These are phyloP conservation scores for Rhaphigaster nebulosa DNA, from an alignment of 2,888 invertebrate species.

Conservation along the genomic window DNA sequence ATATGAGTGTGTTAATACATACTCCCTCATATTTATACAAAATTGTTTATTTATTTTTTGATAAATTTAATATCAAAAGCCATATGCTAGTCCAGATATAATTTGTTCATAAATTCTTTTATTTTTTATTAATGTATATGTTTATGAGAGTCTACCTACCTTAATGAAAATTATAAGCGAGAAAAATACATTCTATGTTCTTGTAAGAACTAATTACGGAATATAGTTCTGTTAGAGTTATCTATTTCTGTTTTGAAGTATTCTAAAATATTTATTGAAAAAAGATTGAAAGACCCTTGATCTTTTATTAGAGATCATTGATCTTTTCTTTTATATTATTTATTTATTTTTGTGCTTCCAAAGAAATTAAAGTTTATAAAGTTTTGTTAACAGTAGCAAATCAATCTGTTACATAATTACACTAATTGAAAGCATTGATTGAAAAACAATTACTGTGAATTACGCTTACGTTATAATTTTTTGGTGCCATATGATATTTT, in stretches of 20 bases:
- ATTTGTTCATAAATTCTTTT: conserved; percentile 1
- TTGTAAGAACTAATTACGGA: not conserved
- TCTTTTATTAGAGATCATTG: not conserved
- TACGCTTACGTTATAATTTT: not conserved
- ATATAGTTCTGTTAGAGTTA: not conserved
- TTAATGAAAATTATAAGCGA: not conserved
- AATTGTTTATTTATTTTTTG: not conserved
- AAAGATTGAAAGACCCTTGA: not conserved
- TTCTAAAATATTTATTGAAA: not conserved
- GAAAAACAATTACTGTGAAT: not conserved
- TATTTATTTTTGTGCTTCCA: not conserved
- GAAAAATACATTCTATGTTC: not conserved
- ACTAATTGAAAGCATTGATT: not conserved
- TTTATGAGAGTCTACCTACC: not conserved
- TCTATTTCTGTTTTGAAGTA: not conserved
- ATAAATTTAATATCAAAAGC: conserved; percentile 33
- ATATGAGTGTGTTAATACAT: too few relatives aligned
- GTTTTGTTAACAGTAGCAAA: not conserved
- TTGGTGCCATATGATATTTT: conserved; percentile 12
- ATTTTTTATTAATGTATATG: not conserved
- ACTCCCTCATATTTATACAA: too few relatives aligned
- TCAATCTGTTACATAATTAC: not conserved
- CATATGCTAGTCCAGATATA: conserved; percentile 29
- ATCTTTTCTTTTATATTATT: not conserved
- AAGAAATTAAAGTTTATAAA: not conserved